Evolutionary conservation across 2,888 invertebrate species (phyloP).

Genomic region (Eilema caniola): DNA sequence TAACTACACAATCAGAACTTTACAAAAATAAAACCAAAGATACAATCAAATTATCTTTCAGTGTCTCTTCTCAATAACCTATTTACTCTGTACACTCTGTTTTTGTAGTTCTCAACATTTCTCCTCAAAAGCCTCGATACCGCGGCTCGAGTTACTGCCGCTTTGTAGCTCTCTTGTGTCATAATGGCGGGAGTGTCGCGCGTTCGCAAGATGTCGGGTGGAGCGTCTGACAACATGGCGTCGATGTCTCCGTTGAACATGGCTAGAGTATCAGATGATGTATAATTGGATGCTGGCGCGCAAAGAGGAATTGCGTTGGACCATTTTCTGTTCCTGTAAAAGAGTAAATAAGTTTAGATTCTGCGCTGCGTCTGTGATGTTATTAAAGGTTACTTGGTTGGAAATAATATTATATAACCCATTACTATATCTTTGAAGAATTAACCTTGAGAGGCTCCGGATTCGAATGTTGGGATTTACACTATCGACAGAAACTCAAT

Average conservation of each 20-base stretch:
- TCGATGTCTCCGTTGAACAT: slow-evolving; percentile 80
- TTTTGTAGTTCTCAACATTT: slow-evolving; percentile 76
- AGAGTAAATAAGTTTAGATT: not conserved
- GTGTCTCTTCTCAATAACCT: slow-evolving; percentile 75
- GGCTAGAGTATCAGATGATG: slow-evolving; percentile 72
- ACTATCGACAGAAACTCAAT: too few species aligned
- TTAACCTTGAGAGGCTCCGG: too few species aligned
- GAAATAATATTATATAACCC: too few species aligned
- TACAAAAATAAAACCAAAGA: slow-evolving; percentile 34
- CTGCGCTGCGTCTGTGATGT: too few species aligned
- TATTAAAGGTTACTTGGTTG: too few species aligned
- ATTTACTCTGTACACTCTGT: slow-evolving; percentile 77
- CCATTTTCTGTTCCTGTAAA: slow-evolving; percentile 92
- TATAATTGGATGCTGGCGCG: slow-evolving; percentile 77
- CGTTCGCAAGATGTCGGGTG: slow-evolving; percentile 72
- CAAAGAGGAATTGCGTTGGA: slow-evolving; percentile 94
- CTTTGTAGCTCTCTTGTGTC: slow-evolving; percentile 78
- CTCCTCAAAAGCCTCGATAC: slow-evolving; percentile 70
- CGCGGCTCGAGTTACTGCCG: slow-evolving; percentile 77
- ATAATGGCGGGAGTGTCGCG: slow-evolving; percentile 80
- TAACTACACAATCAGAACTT: slow-evolving; percentile 16
- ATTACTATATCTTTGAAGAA: too few species aligned
- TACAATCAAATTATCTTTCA: slow-evolving; percentile 73
- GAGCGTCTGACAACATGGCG: slow-evolving; percentile 80
- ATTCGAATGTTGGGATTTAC: too few species aligned